phyloP scores from a whole-genome alignment of 2,888 invertebrate species.

The Chymomyza fuscimana region DNA sequence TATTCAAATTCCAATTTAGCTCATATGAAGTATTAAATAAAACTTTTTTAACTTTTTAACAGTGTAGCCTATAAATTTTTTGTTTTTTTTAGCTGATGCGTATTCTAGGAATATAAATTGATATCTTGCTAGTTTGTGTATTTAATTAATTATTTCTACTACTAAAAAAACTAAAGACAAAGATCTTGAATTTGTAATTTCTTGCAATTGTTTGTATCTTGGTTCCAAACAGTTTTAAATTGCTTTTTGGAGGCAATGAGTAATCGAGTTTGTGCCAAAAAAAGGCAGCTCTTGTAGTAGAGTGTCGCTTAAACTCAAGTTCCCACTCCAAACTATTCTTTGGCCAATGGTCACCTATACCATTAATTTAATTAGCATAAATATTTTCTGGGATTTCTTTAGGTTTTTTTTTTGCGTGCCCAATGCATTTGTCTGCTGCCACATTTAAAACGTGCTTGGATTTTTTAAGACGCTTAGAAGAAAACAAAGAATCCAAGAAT shows the following conservation, averaged over 20 bases:
- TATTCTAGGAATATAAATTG: too few species aligned
- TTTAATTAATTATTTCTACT: not conserved
- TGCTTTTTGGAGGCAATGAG: not conserved
- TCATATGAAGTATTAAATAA: too few species aligned
- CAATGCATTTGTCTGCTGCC: slow-evolving; percentile 33
- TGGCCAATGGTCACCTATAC: slow-evolving; percentile 7
- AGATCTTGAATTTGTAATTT: not conserved
- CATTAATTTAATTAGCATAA: slow-evolving; percentile 59
- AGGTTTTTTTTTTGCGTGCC: slow-evolving; percentile 30
- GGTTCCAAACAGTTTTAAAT: not conserved
- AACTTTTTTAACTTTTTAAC: too few species aligned
- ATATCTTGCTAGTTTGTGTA: not conserved
- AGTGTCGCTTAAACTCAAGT: not conserved
- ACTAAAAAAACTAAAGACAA: not conserved
- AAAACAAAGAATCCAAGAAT: slow-evolving; percentile 20
- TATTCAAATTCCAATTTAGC: too few species aligned
- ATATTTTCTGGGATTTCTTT: slow-evolving; percentile 52
- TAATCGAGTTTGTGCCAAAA: not conserved
- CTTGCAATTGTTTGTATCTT: not conserved
- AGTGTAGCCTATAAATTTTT: too few species aligned
- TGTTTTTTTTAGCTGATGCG: too few species aligned
- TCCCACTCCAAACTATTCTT: not conserved
- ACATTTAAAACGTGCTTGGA: slow-evolving; percentile 52
- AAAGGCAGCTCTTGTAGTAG: not conserved
- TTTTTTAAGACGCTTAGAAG: slow-evolving; percentile 37